These are phyloP conservation scores for Pteruthius melanotis DNA, from an alignment of 2,113 vertebrate genomes.

Conservation along the genomic window DNA sequence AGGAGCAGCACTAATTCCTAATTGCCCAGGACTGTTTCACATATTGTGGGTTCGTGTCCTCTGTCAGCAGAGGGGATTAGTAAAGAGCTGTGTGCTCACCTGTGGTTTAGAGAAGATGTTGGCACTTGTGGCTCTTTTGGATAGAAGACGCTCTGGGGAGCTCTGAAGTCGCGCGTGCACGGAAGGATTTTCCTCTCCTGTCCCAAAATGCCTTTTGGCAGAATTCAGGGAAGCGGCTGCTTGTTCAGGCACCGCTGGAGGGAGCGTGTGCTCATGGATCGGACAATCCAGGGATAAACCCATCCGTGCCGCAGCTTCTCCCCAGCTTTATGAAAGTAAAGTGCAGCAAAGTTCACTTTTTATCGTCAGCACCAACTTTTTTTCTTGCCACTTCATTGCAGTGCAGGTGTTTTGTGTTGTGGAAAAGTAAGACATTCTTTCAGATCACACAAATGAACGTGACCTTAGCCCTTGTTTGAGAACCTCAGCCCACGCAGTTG, in stretches of 20 bases:
- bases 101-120: neutral
- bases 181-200: neutral
- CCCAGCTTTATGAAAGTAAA: neutral
- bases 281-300: neutral
- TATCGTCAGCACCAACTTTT: neutral
- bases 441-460: neutral
- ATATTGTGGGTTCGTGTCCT: neutral
- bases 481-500: accelerated
- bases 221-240: neutral
- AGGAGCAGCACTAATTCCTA: neutral
- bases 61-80: neutral
- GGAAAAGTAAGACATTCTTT: neutral
- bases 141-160: neutral
- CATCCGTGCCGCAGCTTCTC: neutral
- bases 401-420: neutral
- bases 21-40: neutral
- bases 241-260: conserved; percentile 13
- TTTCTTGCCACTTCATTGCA: neutral
- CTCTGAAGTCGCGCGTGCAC: neutral
- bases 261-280: neutral
- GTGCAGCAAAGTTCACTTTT: neutral
- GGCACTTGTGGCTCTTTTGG: neutral
- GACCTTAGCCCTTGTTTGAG: neutral
- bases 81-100: neutral
- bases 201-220: neutral